These are phyloP conservation scores for Fundulus diaphanus DNA, from an alignment of 2,797 vertebrate species.

Conservation along the genomic window DNA sequence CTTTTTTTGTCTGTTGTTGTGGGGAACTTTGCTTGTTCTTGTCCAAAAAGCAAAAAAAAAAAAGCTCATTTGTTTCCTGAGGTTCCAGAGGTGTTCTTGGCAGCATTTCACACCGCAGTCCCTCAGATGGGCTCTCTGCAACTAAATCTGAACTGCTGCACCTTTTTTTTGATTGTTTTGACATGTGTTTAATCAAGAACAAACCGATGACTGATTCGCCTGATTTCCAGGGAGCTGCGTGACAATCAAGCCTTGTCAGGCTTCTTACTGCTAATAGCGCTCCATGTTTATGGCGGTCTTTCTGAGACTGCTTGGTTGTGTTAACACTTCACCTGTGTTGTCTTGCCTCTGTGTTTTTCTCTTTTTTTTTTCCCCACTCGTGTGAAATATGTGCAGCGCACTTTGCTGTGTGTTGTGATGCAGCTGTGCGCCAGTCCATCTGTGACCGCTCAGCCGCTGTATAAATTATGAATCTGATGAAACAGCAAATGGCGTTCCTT, in stretches of 20 bases:
- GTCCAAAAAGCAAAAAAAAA: conserved; percentile 38
- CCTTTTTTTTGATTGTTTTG: not conserved
- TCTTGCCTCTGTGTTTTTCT: not conserved
- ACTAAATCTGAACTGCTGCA: not conserved
- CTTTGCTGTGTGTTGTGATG: conserved; percentile 10
- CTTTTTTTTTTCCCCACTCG: not conserved
- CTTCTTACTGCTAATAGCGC: too few relatives aligned
- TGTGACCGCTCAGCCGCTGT: conserved; percentile 38
- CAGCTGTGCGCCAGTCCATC: conserved; percentile 27
- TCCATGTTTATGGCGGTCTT: not conserved
- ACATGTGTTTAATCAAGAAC: not conserved
- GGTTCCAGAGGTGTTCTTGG: not conserved
- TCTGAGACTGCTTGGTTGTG: not conserved
- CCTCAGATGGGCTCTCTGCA: not conserved
- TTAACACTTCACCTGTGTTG: not conserved
- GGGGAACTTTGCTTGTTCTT: conserved; percentile 49
- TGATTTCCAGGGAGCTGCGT: not conserved
- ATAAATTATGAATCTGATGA: conserved; percentile 68
- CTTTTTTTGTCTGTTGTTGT: conserved; percentile 58
- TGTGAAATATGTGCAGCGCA: not conserved
- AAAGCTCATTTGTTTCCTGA: not conserved
- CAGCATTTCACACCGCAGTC: not conserved
- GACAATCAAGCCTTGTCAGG: not conserved
- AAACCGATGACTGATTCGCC: not conserved
- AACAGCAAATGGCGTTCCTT: conserved; percentile 62